A percentile compares a stretch with the other conserved stretches of the same genome.
phyloP scores from a whole-genome alignment of 1,140 invertebrate genomes.

The Psilanteris sp. region DNA sequence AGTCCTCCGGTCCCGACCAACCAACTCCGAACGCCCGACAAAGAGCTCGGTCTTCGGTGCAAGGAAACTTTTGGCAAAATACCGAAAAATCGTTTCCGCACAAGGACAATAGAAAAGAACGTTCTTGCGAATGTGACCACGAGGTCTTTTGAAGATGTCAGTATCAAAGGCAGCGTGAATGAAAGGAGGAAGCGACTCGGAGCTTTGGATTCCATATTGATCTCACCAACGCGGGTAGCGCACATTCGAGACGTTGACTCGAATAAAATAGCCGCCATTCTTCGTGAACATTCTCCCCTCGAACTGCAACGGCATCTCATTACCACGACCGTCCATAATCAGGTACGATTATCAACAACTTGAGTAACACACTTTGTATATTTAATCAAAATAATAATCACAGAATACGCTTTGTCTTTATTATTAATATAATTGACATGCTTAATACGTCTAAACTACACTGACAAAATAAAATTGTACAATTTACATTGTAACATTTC shows the following conservation, averaged over 20 bases:
- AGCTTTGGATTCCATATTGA: conserved; percentile 75
- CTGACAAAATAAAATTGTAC: too few species aligned
- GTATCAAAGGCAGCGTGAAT: conserved; percentile 66
- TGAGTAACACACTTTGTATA: too few species aligned
- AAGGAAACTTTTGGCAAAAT: conserved; percentile 68
- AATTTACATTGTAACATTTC: too few species aligned
- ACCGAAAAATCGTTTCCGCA: conserved; percentile 76
- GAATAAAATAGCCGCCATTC: conserved; percentile 89
- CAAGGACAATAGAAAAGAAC: conserved; percentile 78
- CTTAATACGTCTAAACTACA: too few species aligned
- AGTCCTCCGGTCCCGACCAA: too few species aligned
- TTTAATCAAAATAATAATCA: too few species aligned
- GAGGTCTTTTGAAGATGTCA: conserved; percentile 64
- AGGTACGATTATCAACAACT: conserved; percentile 80
- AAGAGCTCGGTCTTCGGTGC: conserved; percentile 62
- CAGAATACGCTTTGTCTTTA: too few species aligned
- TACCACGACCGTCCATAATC: conserved; percentile 90
- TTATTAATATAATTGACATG: too few species aligned
- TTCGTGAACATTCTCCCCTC: conserved; percentile 88
- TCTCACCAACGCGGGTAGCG: conserved; percentile 73
- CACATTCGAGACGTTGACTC: conserved; percentile 80
- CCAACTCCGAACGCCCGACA: conserved; percentile 16
- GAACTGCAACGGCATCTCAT: conserved; percentile 91
- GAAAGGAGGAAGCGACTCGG: conserved; percentile 74
- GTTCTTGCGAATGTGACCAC: conserved; percentile 68